Conservation (phyloP, 2,113 vertebrate species). For the Peromyscus leucopus region DNA sequence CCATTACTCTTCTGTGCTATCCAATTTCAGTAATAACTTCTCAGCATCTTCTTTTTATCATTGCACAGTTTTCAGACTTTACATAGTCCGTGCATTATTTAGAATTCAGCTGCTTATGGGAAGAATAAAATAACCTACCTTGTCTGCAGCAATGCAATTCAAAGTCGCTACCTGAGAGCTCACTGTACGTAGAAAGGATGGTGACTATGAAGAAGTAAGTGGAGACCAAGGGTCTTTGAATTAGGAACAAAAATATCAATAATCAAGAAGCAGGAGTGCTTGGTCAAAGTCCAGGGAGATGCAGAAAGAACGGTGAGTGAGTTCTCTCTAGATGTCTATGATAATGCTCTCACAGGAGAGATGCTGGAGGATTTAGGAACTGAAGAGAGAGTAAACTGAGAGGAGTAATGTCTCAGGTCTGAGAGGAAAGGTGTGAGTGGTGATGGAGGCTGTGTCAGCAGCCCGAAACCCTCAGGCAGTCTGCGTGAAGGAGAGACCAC, state of each 20-base stretch:
- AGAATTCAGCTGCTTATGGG: constrained; percentile 27
- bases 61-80: background rate
- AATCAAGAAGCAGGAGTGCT: background rate
- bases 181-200: background rate
- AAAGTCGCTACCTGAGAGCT: background rate
- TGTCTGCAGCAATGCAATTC: background rate
- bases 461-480: background rate
- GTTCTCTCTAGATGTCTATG: background rate
- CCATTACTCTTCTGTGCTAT: background rate
- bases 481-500: background rate
- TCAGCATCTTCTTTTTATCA: background rate
- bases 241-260: background rate
- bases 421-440: background rate
- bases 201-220: background rate
- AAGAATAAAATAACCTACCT: background rate
- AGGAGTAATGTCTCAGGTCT: background rate
- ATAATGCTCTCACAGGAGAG: background rate
- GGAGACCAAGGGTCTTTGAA: background rate
- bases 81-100: background rate
- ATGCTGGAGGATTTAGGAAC: background rate
- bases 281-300: background rate
- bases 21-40: background rate
- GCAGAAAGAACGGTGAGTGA: background rate
- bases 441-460: background rate
- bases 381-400: background rate